Conservation (phyloP, 2,113 vertebrate species). For the Zapornia atra region DNA sequence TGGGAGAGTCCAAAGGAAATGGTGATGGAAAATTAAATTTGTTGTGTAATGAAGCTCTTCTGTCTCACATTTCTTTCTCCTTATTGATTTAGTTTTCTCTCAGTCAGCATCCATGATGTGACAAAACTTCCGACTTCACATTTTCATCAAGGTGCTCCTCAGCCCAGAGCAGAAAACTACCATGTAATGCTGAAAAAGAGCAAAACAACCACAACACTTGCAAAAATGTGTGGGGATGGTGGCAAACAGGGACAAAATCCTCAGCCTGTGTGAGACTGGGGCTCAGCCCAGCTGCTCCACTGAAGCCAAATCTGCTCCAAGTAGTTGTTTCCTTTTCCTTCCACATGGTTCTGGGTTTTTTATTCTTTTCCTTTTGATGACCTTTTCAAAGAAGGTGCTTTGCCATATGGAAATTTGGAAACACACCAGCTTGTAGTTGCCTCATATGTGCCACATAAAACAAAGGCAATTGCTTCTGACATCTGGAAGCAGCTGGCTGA, state of each 20-base stretch:
- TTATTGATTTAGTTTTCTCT: background rate
- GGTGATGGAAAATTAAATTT: background rate
- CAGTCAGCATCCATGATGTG: background rate
- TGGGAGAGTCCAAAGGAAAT: background rate
- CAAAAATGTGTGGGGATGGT: background rate
- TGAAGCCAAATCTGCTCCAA: background rate
- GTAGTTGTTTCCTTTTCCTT: slow-evolving; percentile 23
- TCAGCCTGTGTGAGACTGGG: background rate
- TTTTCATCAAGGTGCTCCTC: background rate
- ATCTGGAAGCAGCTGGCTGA: background rate
- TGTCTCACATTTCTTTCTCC: background rate
- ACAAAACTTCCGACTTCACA: background rate
- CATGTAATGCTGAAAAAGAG: background rate
- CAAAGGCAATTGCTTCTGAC: background rate
- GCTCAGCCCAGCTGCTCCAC: background rate
- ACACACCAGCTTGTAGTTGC: background rate
- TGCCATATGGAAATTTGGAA: background rate
- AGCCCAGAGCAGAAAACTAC: background rate
- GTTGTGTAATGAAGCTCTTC: background rate
- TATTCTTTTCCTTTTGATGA: slow-evolving; percentile 39
- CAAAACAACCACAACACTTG: background rate
- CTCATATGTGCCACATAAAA: slow-evolving; percentile 41
- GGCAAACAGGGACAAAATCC: background rate
- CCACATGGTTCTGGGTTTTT: background rate
- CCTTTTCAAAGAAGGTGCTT: slow-evolving; percentile 13